Evolutionary conservation across 2,888 invertebrate species (phyloP), one percentile per base, ranked within the genome.

Genomic region (Pasiphila rectangulata): DNA sequence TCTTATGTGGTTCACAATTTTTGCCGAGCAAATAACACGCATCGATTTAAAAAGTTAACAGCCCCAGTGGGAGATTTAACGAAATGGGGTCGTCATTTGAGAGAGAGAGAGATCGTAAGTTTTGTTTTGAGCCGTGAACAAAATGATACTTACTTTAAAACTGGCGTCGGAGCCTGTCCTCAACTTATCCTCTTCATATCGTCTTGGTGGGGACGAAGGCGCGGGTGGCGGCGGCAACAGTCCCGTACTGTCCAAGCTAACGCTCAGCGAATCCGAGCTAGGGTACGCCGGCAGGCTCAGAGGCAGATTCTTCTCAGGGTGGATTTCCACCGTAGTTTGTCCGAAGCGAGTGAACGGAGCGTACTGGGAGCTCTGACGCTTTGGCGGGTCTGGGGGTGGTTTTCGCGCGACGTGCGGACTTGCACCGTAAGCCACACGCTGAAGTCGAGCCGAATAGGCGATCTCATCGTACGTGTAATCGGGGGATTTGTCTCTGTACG

Each of bases 81-180:
- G n/a, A n/a, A n/a, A n/a, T n/a, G n/a, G n/a, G n/a, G n/a, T n/a
- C n/a, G n/a, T n/a, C n/a, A n/a, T n/a, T n/a, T n/a, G n/a, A n/a
- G n/a, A n/a, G n/a, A n/a, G n/a, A n/a, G n/a, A n/a, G n/a, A n/a
- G n/a, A n/a, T n/a, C n/a, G n/a, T n/a, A n/a, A n/a, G n/a, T n/a
- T n/a, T n/a, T n/a, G n/a, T n/a, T n/a, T n/a, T n/a, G n/a, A n/a
- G n/a, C n/a, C n/a, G n/a, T n/a, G n/a, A 25, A 17, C 16, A 17
- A 19, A 24, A 19, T 4, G 0, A 17, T 38, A 59, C 56, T 77
- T 75, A 94, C 94, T 92, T 94, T 94, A 84, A 95, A 95, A 86
- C 94, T 94, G 73, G 94, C 94, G 79, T 94, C 94, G 61, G 94
- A 94, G 27, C 94, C 94, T 59, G 94, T 94, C 54, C 94, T 88